These are phyloP conservation scores for Pocillopora meandrina DNA, from an alignment of 92 coral and sea anemone genomes.

Conservation along the genomic window DNA sequence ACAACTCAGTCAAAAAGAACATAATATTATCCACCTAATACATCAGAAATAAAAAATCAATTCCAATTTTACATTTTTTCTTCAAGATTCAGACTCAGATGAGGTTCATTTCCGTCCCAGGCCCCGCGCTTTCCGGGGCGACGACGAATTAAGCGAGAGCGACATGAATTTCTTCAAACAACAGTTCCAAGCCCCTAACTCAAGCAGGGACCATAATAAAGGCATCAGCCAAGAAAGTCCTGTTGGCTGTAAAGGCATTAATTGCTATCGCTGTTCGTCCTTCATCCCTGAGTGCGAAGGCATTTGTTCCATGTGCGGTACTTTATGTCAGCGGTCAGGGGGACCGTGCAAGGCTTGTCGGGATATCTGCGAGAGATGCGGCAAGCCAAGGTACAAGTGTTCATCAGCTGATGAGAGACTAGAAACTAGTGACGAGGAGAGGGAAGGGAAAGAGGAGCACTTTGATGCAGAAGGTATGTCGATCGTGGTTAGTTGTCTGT, in stretches of 20 bases:
- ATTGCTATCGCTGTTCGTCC: conserved; percentile 69
- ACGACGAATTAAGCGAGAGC: conserved; percentile 74
- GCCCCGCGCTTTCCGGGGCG: conserved; percentile 42
- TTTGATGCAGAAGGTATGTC: conserved; percentile 21
- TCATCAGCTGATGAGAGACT: conserved; percentile 49
- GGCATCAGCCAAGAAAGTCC: neutral
- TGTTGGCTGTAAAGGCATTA: conserved; percentile 63
- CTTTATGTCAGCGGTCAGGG: conserved; percentile 71
- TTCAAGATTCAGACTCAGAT: conserved; percentile 14
- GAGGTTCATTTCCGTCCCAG: conserved; percentile 14
- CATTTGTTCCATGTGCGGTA: conserved; percentile 73
- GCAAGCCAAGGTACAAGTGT: conserved; percentile 62
- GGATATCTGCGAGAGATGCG: conserved; percentile 70
- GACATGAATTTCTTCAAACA: conserved; percentile 65
- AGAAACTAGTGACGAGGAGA: conserved; percentile 29
- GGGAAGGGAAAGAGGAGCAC: conserved; percentile 20
- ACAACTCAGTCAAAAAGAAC: too few relatives aligned
- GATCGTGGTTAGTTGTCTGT: neutral
- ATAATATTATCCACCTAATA: too few relatives aligned
- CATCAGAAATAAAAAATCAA: neutral
- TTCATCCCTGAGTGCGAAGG: conserved; percentile 72
- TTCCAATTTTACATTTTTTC: neutral
- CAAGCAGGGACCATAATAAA: conserved; percentile 3
- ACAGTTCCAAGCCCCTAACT: conserved; percentile 60
- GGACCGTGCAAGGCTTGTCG: conserved; percentile 76